Evolutionary conservation across 2,113 vertebrate genomes (phyloP).

Genomic region (Nicator chloris): DNA sequence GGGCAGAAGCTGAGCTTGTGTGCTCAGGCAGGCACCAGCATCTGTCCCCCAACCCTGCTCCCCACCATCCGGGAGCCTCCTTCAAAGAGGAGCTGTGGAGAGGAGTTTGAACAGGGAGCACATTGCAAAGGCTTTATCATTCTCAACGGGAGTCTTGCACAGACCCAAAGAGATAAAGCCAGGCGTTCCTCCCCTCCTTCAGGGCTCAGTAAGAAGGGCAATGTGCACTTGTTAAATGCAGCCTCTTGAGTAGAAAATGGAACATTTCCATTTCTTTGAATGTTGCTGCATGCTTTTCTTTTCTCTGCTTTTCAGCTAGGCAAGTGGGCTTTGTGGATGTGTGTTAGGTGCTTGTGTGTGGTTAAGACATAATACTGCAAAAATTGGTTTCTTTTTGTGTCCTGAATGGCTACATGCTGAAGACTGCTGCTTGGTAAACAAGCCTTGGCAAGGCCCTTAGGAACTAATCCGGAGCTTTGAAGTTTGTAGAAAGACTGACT

Average conservation of each 20-base stretch:
- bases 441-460: not conserved
- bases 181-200: not conserved
- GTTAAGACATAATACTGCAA: not conserved
- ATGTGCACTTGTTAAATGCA: not conserved
- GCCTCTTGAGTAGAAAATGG: not conserved
- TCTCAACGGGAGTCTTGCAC: not conserved
- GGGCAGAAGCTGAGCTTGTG: conserved; percentile 79
- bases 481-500: conserved; percentile 9
- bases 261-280: not conserved
- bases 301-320: not conserved
- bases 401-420: not conserved
- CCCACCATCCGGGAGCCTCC: conserved; percentile 27
- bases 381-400: conserved; percentile 1
- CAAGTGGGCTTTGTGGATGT: not conserved
- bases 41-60: conserved; percentile 55
- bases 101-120: not conserved
- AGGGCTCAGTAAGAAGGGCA: not conserved
- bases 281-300: not conserved
- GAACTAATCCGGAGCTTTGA: not conserved
- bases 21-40: conserved; percentile 75
- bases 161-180: not conserved
- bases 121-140: not conserved
- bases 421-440: not conserved
- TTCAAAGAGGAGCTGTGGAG: conserved; percentile 11
- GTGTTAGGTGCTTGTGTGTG: not conserved